These are phyloP conservation scores for Leuciscus idus DNA, from an alignment of 2,113 vertebrate genomes.

Conservation along the genomic window DNA sequence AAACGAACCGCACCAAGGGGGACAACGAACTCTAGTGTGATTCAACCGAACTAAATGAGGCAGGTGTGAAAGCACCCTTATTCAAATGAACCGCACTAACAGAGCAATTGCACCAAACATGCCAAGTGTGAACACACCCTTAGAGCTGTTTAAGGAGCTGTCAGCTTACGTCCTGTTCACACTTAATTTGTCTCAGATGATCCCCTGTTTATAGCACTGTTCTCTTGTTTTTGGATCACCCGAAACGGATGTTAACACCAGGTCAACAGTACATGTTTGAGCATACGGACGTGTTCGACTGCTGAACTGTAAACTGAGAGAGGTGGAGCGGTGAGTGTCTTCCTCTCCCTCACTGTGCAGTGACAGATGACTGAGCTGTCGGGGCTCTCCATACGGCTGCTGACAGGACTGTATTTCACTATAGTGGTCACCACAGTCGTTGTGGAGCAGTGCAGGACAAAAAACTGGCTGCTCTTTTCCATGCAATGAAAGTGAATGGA, in stretches of 20 bases:
- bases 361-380: slow-evolving; percentile 19
- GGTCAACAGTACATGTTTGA: neutral
- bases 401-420: slow-evolving; percentile 26
- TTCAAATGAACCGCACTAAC: too few relatives aligned
- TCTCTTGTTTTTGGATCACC: too few relatives aligned
- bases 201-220: neutral
- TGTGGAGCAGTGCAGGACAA: neutral
- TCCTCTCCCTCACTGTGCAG: slow-evolving; percentile 29
- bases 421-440: neutral
- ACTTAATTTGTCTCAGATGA: too few relatives aligned
- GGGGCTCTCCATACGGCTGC: slow-evolving; percentile 24
- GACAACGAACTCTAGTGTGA: too few relatives aligned
- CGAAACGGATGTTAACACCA: too few relatives aligned
- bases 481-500: neutral
- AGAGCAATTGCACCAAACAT: neutral
- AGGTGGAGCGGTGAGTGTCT: slow-evolving; percentile 27
- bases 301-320: neutral
- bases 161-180: too few relatives aligned
- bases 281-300: neutral
- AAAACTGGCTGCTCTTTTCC: neutral
- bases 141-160: neutral
- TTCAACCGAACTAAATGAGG: too few relatives aligned
- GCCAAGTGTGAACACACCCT: neutral
- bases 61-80: too few relatives aligned
- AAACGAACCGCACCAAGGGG: too few relatives aligned